These are phyloP conservation scores for Cryptocheilus praepositus DNA, from an alignment of 2,888 invertebrate genomes.

Conservation along the genomic window DNA sequence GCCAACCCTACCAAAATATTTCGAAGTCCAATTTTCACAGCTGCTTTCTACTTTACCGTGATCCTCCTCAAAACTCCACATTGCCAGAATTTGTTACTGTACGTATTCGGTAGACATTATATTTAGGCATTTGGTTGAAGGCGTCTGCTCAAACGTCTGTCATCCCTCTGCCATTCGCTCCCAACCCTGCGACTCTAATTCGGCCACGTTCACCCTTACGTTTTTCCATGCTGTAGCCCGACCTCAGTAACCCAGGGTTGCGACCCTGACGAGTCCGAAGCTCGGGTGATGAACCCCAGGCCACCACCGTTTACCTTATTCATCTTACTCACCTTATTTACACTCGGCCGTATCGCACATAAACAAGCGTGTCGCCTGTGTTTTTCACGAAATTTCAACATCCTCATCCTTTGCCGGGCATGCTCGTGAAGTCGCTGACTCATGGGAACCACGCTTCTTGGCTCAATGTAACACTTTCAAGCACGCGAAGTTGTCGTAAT, in stretches of 20 bases:
- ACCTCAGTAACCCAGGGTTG: constrained; percentile 42
- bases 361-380: constrained; percentile 42
- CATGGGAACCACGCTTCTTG: not conserved
- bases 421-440: constrained; percentile 6
- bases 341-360: constrained; percentile 53
- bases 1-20: too few relatives aligned
- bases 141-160: constrained; percentile 10
- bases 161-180: constrained; percentile 17
- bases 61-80: too few relatives aligned
- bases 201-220: constrained; percentile 10
- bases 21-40: too few relatives aligned
- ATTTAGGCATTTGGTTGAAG: too few relatives aligned
- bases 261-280: constrained; percentile 49
- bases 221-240: not conserved
- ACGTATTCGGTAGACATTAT: too few relatives aligned
- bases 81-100: too few relatives aligned
- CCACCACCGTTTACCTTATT: constrained; percentile 41
- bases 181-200: constrained; percentile 33
- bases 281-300: constrained; percentile 51
- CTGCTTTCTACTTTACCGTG: too few relatives aligned
- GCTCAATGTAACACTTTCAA: too few relatives aligned
- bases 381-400: constrained; percentile 41
- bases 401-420: constrained; percentile 21
- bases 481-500: too few relatives aligned
- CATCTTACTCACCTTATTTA: constrained; percentile 39